A percentile compares a stretch with the other conserved stretches of the same genome.
phyloP scores from a whole-genome alignment of 2,113 vertebrate species.

The Odontophorus gujanensis region DNA sequence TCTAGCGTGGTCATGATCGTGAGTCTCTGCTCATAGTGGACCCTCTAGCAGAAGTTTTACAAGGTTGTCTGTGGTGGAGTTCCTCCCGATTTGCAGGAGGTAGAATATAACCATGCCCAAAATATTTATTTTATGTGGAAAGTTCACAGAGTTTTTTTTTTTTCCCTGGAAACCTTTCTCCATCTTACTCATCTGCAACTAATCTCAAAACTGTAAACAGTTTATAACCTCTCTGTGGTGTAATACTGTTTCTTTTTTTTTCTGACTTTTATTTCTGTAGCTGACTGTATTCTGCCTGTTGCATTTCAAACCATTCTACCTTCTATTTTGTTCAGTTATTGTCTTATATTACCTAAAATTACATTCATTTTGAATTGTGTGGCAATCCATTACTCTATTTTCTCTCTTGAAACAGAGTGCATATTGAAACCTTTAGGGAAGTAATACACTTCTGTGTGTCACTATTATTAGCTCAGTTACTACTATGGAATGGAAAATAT shows the following conservation, averaged over 20 bases:
- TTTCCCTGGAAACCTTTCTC: background rate
- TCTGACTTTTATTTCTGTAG: background rate
- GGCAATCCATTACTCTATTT: background rate
- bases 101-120: background rate
- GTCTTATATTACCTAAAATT: background rate
- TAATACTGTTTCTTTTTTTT: background rate
- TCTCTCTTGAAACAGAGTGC: background rate
- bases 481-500: conserved; percentile 20
- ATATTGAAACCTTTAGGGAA: background rate
- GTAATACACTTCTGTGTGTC: background rate
- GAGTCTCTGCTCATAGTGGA: background rate
- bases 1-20: background rate
- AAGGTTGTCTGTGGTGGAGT: background rate
- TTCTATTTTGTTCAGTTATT: background rate
- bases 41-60: background rate
- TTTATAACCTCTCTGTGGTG: background rate
- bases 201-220: background rate
- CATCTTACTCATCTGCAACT: background rate
- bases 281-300: background rate
- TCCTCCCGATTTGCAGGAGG: background rate
- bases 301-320: background rate
- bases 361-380: background rate
- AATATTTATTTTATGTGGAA: background rate
- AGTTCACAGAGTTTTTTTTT: background rate
- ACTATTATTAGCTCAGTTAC: conserved; percentile 21